These are phyloP conservation scores for Papilio aristodemus DNA, from an alignment of 1,140 invertebrate species.

Conservation along the genomic window DNA sequence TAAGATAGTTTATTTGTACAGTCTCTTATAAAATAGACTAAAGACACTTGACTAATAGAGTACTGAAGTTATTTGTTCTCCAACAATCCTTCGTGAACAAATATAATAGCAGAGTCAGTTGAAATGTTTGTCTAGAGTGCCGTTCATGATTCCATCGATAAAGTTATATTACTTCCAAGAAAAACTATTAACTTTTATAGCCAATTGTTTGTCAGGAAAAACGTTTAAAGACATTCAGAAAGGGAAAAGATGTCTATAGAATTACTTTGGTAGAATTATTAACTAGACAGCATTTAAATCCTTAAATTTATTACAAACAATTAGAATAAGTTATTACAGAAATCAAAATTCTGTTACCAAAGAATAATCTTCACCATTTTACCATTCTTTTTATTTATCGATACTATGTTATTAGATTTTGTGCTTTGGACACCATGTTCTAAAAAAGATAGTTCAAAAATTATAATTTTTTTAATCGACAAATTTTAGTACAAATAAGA, in stretches of 20 bases:
- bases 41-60: neutral
- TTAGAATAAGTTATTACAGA: too few relatives aligned
- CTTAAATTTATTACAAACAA: too few relatives aligned
- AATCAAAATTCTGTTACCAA: too few relatives aligned
- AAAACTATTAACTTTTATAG: slow-evolving; percentile 24
- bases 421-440: too few relatives aligned
- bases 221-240: slow-evolving; percentile 13
- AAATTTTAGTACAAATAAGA: too few relatives aligned
- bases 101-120: slow-evolving; percentile 3
- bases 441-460: too few relatives aligned
- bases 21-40: too few relatives aligned
- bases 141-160: slow-evolving; percentile 9
- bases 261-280: neutral
- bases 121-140: slow-evolving; percentile 4
- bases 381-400: too few relatives aligned
- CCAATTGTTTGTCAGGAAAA: slow-evolving; percentile 14
- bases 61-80: neutral
- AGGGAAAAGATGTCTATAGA: neutral
- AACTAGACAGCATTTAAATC: slow-evolving; percentile 6
- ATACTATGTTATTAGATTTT: too few relatives aligned
- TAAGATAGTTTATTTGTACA: too few relatives aligned
- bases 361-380: too few relatives aligned
- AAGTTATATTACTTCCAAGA: slow-evolving; percentile 20
- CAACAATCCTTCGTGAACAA: neutral
- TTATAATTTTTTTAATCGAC: too few relatives aligned